phyloP scores from a whole-genome alignment of 2,113 vertebrate genomes.

The Choloepus hoffmanni region DNA sequence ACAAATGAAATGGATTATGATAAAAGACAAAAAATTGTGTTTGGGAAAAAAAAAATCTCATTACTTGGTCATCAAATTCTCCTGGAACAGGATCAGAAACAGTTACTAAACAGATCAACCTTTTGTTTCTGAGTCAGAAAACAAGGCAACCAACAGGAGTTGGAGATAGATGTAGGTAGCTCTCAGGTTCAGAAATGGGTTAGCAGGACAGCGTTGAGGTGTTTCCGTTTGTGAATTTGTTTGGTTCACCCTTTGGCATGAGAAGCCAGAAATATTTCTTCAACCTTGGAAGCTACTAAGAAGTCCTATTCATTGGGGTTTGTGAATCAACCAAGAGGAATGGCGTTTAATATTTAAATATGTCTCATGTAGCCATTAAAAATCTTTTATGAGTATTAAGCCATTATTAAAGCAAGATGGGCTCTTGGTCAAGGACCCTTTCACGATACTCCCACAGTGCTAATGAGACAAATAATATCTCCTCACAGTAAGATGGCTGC shows the following conservation, averaged over 20 bases:
- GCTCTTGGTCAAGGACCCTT: constrained; percentile 64
- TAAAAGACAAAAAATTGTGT: background rate
- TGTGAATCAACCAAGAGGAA: constrained; percentile 79
- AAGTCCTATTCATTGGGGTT: constrained; percentile 65
- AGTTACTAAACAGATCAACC: background rate
- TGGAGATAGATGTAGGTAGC: background rate
- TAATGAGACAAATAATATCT: constrained; percentile 67
- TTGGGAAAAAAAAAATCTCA: background rate
- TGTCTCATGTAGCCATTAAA: constrained; percentile 82
- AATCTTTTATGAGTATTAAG: constrained; percentile 78
- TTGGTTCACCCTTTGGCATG: constrained; percentile 32
- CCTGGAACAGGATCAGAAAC: background rate
- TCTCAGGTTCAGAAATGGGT: background rate
- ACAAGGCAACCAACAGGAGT: background rate
- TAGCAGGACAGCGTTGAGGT: constrained; percentile 4
- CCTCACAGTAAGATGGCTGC: constrained; percentile 12
- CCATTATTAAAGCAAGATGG: constrained; percentile 78
- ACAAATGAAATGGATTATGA: background rate
- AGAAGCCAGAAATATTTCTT: constrained; percentile 67
- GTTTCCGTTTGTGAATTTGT: background rate
- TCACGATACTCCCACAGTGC: constrained; percentile 63
- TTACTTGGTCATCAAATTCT: accelerated
- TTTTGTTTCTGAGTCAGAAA: background rate
- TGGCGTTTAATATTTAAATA: constrained; percentile 80
- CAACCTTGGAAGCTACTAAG: constrained; percentile 52